phyloP scores from a whole-genome alignment of 2,797 vertebrate species.

The Manis javanica region DNA sequence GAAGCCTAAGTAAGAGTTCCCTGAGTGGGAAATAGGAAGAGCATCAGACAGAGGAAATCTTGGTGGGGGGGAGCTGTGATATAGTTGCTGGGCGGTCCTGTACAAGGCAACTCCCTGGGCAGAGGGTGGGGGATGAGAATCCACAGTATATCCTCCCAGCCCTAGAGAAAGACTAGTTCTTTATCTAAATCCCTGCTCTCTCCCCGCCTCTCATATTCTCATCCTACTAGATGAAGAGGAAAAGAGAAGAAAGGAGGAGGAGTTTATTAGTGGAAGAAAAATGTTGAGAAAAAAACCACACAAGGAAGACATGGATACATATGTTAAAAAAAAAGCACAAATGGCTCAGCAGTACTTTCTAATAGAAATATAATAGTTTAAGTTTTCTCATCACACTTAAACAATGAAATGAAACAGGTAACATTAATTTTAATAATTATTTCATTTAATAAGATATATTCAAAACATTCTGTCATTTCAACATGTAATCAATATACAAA shows the following conservation, averaged over 20 bases:
- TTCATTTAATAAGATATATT: not conserved
- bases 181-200: not conserved
- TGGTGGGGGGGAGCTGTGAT: not conserved
- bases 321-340: not conserved
- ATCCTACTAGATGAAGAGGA: not conserved
- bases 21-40: not conserved
- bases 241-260: not conserved
- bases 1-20: not conserved
- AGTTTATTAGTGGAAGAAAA: not conserved
- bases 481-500: not conserved
- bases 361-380: not conserved
- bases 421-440: constrained; percentile 15
- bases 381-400: not conserved
- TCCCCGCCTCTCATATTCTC: not conserved
- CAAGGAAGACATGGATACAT: not conserved
- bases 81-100: not conserved
- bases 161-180: not conserved
- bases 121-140: not conserved
- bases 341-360: not conserved
- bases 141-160: not conserved
- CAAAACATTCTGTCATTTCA: not conserved
- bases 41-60: not conserved
- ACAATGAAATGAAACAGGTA: not conserved
- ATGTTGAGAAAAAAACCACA: not conserved
- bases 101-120: not conserved